A percentile compares a stretch with the other conserved stretches of the same genome.
Evolutionary conservation across 2,797 vertebrate genomes (phyloP).

Genomic region (Dendrocincla tyrannina): DNA sequence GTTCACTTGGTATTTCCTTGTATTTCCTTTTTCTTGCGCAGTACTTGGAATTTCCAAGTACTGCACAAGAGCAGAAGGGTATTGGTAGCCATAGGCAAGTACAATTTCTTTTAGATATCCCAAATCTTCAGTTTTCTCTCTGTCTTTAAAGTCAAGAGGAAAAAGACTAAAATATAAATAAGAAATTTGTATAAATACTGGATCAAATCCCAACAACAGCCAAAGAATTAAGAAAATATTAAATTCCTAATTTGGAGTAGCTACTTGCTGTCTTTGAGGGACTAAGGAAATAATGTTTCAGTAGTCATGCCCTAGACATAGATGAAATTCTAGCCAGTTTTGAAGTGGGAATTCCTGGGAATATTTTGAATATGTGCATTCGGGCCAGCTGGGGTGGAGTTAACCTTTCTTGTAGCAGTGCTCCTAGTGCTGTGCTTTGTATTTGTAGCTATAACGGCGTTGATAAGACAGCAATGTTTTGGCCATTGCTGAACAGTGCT

Average conservation of each 20-base stretch:
- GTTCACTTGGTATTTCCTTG: neutral
- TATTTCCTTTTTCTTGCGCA: too few species aligned
- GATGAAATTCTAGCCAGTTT: neutral
- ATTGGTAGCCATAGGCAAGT: neutral
- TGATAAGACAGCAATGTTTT: rapidly evolving
- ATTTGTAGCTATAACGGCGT: neutral
- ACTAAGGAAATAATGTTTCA: neutral
- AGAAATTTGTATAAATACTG: neutral
- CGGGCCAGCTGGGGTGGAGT: neutral
- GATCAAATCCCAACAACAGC: neutral
- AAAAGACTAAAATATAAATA: neutral
- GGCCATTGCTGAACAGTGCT: neutral
- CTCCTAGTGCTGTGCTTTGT: neutral
- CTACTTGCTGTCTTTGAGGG: neutral
- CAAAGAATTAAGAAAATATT: neutral
- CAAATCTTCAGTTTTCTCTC: neutral
- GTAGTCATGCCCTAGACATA: neutral
- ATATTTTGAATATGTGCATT: neutral
- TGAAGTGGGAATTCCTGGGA: neutral
- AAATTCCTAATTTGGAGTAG: neutral
- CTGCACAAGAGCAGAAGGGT: neutral
- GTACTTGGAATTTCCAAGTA: neutral
- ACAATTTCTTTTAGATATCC: neutral
- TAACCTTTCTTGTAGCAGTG: neutral
- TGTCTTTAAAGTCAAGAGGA: neutral